Conservation (phyloP, 2,888 invertebrate species). For the Euplexia lucipara region DNA sequence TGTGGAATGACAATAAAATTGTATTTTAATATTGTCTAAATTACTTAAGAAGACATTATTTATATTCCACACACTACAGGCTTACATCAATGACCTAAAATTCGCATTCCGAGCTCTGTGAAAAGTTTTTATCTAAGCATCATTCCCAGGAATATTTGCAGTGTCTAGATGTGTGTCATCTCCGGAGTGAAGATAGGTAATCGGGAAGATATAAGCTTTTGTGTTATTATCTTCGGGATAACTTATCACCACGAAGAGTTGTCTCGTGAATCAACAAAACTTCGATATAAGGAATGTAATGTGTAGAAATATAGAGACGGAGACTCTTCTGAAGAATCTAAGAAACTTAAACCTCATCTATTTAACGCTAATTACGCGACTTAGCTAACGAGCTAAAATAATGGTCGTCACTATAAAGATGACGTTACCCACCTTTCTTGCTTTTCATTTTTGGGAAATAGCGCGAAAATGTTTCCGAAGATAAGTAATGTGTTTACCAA, state of each 20-base stretch:
- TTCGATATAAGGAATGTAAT: neutral
- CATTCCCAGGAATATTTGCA: slow-evolving; percentile 26
- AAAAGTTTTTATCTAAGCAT: slow-evolving; percentile 30
- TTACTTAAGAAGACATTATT: neutral
- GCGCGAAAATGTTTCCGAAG: neutral
- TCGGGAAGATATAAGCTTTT: slow-evolving; percentile 45
- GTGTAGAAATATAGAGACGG: neutral
- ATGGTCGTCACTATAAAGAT: too few species aligned
- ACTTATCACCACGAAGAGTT: slow-evolving; percentile 44
- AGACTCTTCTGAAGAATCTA: neutral
- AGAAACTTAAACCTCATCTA: too few species aligned
- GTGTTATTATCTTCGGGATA: slow-evolving; percentile 11
- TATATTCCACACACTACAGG: neutral
- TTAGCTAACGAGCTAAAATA: too few species aligned
- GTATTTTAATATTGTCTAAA: neutral
- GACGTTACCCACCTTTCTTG: too few species aligned
- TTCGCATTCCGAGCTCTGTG: neutral
- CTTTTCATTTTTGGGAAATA: neutral
- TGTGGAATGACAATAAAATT: slow-evolving; percentile 15
- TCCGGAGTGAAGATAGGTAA: slow-evolving; percentile 46
- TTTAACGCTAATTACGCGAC: too few species aligned
- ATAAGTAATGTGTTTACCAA: too few species aligned
- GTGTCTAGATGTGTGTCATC: slow-evolving; percentile 19
- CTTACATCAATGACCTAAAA: neutral
- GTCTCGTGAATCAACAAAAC: slow-evolving; percentile 6